These are phyloP conservation scores for Antitype chi DNA, from an alignment of 2,888 invertebrate species.

Conservation along the genomic window DNA sequence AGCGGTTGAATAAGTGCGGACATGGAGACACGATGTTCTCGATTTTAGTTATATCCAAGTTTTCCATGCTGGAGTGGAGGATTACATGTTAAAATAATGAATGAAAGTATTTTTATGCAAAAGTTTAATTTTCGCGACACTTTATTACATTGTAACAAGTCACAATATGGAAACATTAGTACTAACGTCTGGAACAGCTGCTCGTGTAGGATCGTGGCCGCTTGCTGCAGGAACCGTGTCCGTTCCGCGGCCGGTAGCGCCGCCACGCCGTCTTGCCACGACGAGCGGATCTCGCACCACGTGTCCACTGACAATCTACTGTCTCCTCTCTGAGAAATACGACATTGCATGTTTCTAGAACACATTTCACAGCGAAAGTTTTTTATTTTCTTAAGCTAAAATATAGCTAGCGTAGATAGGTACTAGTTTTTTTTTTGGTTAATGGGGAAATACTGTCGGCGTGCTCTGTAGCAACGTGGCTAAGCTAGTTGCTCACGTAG, in stretches of 20 bases:
- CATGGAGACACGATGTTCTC: constrained; percentile 75
- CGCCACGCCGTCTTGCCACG: constrained; percentile 88
- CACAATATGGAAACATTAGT: background rate
- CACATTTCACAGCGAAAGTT: background rate
- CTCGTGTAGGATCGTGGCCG: constrained; percentile 39
- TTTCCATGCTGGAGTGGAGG: constrained; percentile 66
- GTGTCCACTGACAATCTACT: constrained; percentile 83
- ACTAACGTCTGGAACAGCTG: constrained; percentile 27
- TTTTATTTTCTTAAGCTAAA: background rate
- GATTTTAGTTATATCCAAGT: constrained; percentile 67
- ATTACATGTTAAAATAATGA: background rate
- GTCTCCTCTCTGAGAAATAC: constrained; percentile 70
- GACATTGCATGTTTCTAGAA: background rate
- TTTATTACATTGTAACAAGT: background rate
- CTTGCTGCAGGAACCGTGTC: constrained; percentile 14
- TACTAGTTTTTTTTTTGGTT: background rate
- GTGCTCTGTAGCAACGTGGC: background rate
- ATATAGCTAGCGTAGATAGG: background rate
- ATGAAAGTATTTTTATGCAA: background rate
- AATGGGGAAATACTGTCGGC: background rate
- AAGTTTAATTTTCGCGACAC: background rate
- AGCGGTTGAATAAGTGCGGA: constrained; percentile 66
- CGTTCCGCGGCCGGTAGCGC: constrained; percentile 50
- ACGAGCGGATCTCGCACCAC: constrained; percentile 89
- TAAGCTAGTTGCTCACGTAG: background rate